A percentile compares a stretch with the other conserved stretches of the same genome.
Evolutionary conservation across 2,113 vertebrate species (phyloP).

Genomic region (Trichomycterus rosablanca): DNA sequence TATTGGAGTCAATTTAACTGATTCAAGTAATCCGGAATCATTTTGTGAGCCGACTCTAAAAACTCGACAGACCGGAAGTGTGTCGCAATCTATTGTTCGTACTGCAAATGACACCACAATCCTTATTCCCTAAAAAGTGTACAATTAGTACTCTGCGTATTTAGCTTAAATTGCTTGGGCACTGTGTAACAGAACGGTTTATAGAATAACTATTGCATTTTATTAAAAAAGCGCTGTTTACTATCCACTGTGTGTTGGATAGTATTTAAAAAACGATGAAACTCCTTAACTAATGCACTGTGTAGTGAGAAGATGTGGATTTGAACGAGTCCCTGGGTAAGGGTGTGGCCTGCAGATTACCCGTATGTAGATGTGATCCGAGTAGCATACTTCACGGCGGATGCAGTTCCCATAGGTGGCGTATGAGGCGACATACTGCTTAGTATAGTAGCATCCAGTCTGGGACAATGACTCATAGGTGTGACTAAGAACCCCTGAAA

Average conservation of each 20-base stretch:
- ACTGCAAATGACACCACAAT: neutral
- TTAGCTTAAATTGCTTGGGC: no score
- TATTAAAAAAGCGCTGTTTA: no score
- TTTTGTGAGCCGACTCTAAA: neutral
- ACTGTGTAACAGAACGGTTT: no score
- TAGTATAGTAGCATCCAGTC: neutral
- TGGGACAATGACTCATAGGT: slow-evolving; percentile 20
- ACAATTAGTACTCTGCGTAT: no score
- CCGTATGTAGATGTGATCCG: slow-evolving; percentile 36
- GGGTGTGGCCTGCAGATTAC: slow-evolving; percentile 17
- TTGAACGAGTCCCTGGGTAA: neutral
- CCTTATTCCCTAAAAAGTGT: neutral
- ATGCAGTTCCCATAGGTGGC: neutral
- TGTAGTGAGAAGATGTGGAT: neutral
- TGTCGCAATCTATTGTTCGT: neutral
- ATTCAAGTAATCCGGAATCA: neutral
- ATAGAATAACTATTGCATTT: no score
- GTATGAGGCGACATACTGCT: neutral
- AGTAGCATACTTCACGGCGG: slow-evolving; percentile 2
- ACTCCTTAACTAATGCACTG: neutral
- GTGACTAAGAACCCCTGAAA: slow-evolving; percentile 14
- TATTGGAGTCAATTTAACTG: no score
- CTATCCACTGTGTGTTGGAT: no score
- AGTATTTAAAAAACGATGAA: no score
- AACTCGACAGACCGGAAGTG: neutral